phyloP scores from a whole-genome alignment of 2,888 invertebrate species.

The Temnothorax unifasciatus region DNA sequence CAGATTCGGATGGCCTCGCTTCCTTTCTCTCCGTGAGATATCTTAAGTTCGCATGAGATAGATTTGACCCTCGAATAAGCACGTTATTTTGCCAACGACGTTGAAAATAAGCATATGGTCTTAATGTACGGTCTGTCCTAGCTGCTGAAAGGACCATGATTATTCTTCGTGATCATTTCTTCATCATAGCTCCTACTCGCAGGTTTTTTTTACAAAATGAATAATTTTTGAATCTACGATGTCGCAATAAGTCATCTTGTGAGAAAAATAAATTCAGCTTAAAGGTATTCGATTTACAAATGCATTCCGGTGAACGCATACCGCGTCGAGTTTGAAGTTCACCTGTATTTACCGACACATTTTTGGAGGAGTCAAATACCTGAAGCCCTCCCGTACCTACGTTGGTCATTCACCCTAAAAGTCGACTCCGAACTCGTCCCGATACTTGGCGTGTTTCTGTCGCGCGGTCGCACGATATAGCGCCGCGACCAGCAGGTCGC shows the following conservation, averaged over 20 bases:
- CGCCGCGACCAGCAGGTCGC: not conserved
- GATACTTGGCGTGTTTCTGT: constrained; percentile 10
- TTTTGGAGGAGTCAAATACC: constrained; percentile 41
- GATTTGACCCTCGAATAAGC: not conserved
- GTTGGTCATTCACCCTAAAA: constrained; percentile 47
- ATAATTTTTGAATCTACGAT: not conserved
- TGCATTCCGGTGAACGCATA: constrained; percentile 23
- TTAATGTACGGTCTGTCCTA: not conserved
- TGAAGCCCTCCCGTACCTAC: not conserved
- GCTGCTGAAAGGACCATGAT: not conserved
- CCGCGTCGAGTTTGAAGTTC: constrained; percentile 31
- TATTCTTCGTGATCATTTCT: not conserved
- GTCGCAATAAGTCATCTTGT: not conserved
- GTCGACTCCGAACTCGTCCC: constrained; percentile 16
- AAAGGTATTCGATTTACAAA: not conserved
- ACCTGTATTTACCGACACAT: constrained; percentile 55
- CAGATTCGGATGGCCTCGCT: not conserved
- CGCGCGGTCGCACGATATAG: not conserved
- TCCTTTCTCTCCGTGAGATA: not conserved
- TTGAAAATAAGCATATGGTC: not conserved
- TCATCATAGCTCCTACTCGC: not conserved
- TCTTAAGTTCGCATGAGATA: not conserved
- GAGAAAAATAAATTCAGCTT: not conserved
- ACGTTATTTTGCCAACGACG: not conserved
- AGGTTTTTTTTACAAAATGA: not conserved